Evolutionary conservation across 2,888 invertebrate species (phyloP).

Genomic region (Actias luna): DNA sequence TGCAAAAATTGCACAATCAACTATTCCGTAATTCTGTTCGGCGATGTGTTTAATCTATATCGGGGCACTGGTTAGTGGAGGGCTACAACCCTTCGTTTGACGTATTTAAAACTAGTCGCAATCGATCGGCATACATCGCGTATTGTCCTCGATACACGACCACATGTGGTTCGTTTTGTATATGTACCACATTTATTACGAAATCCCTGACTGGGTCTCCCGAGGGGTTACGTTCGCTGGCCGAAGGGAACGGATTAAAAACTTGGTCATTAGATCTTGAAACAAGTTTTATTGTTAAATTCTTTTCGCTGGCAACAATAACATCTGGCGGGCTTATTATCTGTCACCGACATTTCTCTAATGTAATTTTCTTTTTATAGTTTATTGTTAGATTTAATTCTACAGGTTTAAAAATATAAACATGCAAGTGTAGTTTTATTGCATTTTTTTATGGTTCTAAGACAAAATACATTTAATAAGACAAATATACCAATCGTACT

Average conservation of each 20-base stretch:
- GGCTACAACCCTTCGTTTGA: constrained; percentile 67
- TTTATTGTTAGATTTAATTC: too few relatives aligned
- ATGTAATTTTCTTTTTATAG: too few relatives aligned
- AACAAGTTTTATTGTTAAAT: neutral
- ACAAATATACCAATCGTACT: too few relatives aligned
- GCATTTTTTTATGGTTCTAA: too few relatives aligned
- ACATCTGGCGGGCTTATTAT: neutral
- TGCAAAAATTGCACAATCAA: neutral
- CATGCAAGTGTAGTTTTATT: too few relatives aligned
- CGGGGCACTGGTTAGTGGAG: constrained; percentile 34
- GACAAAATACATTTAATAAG: too few relatives aligned
- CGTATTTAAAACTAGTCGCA: constrained; percentile 64
- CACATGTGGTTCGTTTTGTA: constrained; percentile 5
- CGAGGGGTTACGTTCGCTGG: neutral
- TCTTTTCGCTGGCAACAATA: neutral
- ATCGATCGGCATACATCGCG: constrained; percentile 48
- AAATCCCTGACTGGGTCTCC: constrained; percentile 10
- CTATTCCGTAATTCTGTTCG: neutral
- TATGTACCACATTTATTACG: constrained; percentile 10
- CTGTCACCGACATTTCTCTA: neutral
- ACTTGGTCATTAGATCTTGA: neutral
- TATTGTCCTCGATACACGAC: constrained; percentile 12
- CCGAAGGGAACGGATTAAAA: constrained; percentile 4
- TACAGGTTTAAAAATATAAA: neutral
- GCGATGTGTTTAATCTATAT: constrained; percentile 26